Percentiles rank a stretch among this genome's conserved stretches.
phyloP scores from a whole-genome alignment of 2,888 invertebrate species.

The Ceraclea dissimilis region DNA sequence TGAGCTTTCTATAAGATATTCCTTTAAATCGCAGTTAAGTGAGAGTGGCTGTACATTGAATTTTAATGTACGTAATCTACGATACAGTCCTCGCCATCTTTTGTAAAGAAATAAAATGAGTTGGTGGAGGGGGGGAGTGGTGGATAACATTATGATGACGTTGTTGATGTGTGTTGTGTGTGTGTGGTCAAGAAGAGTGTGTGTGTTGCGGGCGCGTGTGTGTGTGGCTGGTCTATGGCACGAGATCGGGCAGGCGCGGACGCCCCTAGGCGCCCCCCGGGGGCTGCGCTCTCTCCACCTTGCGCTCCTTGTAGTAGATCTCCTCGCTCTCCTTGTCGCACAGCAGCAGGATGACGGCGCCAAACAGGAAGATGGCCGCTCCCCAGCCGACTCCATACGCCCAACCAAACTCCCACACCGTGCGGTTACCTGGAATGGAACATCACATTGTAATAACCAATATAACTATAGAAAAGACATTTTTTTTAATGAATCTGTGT shows the following conservation, averaged over 20 bases:
- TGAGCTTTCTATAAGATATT: too few relatives aligned
- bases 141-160: background rate
- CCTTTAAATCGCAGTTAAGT: too few relatives aligned
- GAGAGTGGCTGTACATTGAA: too few relatives aligned
- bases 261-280: conserved; percentile 43
- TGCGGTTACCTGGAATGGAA: conserved; percentile 71
- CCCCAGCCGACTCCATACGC: conserved; percentile 98
- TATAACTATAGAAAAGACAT: too few relatives aligned
- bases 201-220: conserved; percentile 30
- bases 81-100: too few relatives aligned
- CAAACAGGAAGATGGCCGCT: conserved; percentile 91
- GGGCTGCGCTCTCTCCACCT: conserved; percentile 54
- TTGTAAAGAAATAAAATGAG: too few relatives aligned
- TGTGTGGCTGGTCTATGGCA: conserved; percentile 42
- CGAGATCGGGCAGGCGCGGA: conserved; percentile 53
- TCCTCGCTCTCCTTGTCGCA: conserved; percentile 98
- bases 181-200: background rate
- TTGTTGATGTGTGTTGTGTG: background rate
- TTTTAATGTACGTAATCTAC: too few relatives aligned
- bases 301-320: conserved; percentile 95
- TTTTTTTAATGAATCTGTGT: too few relatives aligned
- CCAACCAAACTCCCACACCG: conserved; percentile 97
- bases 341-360: conserved; percentile 84
- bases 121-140: too few relatives aligned
- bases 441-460: background rate